These are phyloP conservation scores for Anaspis maculata DNA, from an alignment of 2,888 invertebrate genomes.

Conservation along the genomic window DNA sequence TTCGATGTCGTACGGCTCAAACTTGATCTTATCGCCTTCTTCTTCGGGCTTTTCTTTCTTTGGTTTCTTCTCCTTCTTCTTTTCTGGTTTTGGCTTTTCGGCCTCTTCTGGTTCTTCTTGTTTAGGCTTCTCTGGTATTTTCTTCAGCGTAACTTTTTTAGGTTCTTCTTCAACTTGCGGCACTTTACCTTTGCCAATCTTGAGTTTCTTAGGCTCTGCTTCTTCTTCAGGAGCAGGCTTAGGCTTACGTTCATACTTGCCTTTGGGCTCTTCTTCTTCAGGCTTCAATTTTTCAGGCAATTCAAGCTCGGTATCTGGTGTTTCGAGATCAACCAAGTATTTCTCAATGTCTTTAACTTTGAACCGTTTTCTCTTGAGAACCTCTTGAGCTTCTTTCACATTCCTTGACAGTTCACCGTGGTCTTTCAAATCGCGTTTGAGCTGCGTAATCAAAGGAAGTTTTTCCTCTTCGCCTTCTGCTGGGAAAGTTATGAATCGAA, in stretches of 20 bases:
- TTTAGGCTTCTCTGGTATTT: conserved; percentile 32
- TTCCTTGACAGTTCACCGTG: conserved; percentile 43
- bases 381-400: conserved; percentile 39
- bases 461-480: conserved; percentile 31
- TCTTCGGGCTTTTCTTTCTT: conserved; percentile 17
- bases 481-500: conserved; percentile 46
- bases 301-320: conserved; percentile 32
- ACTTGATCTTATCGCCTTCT: conserved; percentile 26
- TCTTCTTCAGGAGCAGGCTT: conserved; percentile 13
- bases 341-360: conserved; percentile 38
- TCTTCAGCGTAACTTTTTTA: conserved; percentile 35
- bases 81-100: conserved; percentile 7
- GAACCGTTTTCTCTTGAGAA: conserved; percentile 29
- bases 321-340: conserved; percentile 39
- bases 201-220: conserved; percentile 21
- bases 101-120: conserved; percentile 7
- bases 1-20: conserved; percentile 37
- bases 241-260: conserved; percentile 15
- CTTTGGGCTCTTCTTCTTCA: conserved; percentile 28
- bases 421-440: conserved; percentile 31
- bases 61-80: conserved; percentile 9
- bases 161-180: conserved; percentile 30
- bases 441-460: conserved; percentile 29
- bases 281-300: conserved; percentile 24
- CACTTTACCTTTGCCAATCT: conserved; percentile 35